Percentiles rank a stretch among this genome's conserved stretches.
phyloP scores from a whole-genome alignment of 2,888 invertebrate species.

The Didymodactylos carnosus region DNA sequence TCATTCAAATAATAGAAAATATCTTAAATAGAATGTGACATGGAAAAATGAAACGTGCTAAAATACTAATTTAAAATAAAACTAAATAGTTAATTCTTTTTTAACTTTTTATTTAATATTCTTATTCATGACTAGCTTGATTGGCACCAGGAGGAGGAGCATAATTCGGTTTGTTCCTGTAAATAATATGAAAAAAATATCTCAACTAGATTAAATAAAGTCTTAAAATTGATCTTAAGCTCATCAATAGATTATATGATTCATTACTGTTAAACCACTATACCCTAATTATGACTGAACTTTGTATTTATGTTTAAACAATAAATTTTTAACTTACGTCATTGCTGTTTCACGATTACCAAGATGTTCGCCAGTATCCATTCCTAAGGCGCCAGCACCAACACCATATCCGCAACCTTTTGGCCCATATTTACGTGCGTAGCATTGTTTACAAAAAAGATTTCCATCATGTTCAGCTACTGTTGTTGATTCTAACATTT shows the following conservation, averaged over 20 bases:
- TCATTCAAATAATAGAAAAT: no score
- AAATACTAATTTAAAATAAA: no score
- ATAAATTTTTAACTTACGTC: conserved; percentile 1
- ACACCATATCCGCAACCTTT: conserved; percentile 88
- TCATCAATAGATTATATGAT: neutral
- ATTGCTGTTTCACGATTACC: conserved; percentile 31
- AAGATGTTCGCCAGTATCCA: conserved; percentile 75
- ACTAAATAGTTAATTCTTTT: neutral
- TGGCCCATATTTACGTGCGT: conserved; percentile 84
- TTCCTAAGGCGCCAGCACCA: conserved; percentile 76
- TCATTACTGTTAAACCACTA: neutral
- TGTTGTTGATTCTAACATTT: conserved; percentile 79
- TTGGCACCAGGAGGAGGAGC: neutral
- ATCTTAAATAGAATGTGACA: no score
- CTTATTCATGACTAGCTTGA: neutral
- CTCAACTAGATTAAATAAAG: neutral
- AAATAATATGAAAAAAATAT: neutral
- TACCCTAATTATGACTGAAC: neutral
- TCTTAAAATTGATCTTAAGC: neutral
- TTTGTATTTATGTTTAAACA: neutral
- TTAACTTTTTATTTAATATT: neutral
- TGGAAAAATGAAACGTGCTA: no score
- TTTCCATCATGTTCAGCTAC: conserved; percentile 68
- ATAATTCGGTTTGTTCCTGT: neutral
- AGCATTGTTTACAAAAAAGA: conserved; percentile 76